A percentile compares a stretch with the other conserved stretches of the same genome.
Evolutionary conservation across 92 coral and sea anemone genomes (phyloP).

Genomic region (Pocillopora grandis): DNA sequence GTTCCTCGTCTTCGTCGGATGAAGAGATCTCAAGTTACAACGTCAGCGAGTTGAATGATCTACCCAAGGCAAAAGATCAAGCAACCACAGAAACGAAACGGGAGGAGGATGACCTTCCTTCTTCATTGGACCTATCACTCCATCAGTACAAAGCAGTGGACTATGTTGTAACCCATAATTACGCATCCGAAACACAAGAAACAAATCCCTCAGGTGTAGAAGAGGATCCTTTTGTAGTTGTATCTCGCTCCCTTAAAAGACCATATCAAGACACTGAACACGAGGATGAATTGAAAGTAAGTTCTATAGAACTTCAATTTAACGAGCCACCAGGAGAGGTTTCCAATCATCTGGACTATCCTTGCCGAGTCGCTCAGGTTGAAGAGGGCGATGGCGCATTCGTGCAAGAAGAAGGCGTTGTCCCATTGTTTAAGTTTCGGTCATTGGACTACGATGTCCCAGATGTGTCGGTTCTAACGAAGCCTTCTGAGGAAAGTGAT

Average conservation of each 20-base stretch:
- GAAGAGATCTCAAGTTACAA: neutral
- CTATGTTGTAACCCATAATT: neutral
- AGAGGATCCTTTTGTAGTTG: constrained; percentile 14
- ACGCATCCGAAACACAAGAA: neutral
- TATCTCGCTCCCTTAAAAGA: constrained; percentile 36
- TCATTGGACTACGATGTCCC: constrained; percentile 11
- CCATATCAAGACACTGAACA: neutral
- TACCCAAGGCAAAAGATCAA: neutral
- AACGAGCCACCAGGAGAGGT: neutral
- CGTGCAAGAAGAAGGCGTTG: constrained; percentile 2
- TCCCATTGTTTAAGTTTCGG: neutral
- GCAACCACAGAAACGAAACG: neutral
- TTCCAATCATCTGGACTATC: constrained; percentile 11
- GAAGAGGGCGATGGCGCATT: neutral
- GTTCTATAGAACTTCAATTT: constrained; percentile 1
- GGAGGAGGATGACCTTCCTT: neutral
- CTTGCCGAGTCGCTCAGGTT: neutral
- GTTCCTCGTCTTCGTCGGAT: constrained; percentile 34
- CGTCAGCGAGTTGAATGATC: neutral
- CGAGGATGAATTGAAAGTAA: neutral
- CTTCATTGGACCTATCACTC: neutral
- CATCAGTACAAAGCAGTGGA: constrained; percentile 10
- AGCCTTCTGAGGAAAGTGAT: neutral
- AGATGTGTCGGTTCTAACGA: neutral
- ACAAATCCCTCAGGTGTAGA: neutral